Conservation (phyloP, 2,888 invertebrate species). For the Pachymerium ferrugineum region DNA sequence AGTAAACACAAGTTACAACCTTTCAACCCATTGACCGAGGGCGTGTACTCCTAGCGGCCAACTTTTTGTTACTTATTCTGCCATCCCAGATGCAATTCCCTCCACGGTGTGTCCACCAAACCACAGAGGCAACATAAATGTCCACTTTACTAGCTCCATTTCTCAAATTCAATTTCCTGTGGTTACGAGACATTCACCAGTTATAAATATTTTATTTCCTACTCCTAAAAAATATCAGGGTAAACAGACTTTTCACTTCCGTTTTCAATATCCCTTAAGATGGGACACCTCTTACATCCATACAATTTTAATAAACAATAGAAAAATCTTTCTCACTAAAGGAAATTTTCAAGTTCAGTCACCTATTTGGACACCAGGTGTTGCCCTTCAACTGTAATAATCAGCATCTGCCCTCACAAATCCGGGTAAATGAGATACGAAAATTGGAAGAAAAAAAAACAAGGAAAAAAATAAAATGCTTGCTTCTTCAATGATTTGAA, state of each 20-base stretch:
- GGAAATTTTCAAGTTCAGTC: background rate
- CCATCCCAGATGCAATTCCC: background rate
- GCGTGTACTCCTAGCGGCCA: background rate
- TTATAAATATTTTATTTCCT: background rate
- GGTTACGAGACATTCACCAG: background rate
- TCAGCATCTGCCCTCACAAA: background rate
- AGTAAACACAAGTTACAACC: background rate
- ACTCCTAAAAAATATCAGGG: background rate
- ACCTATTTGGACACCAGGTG: background rate
- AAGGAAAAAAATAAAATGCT: background rate
- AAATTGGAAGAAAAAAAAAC: too few species aligned
- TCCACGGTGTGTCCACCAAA: background rate
- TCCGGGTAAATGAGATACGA: too few species aligned
- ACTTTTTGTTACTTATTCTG: background rate
- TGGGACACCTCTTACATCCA: background rate
- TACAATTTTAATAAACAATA: too few species aligned
- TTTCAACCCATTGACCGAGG: background rate
- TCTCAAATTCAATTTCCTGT: background rate
- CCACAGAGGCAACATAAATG: constrained; percentile 2
- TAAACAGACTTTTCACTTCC: background rate
- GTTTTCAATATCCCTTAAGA: background rate
- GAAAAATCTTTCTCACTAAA: too few species aligned
- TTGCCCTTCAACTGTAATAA: background rate
- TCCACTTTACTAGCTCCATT: background rate
- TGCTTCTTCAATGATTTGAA: background rate